These are phyloP conservation scores for Cygnus buccinator DNA, from an alignment of 2,113 vertebrate species.

Conservation along the genomic window DNA sequence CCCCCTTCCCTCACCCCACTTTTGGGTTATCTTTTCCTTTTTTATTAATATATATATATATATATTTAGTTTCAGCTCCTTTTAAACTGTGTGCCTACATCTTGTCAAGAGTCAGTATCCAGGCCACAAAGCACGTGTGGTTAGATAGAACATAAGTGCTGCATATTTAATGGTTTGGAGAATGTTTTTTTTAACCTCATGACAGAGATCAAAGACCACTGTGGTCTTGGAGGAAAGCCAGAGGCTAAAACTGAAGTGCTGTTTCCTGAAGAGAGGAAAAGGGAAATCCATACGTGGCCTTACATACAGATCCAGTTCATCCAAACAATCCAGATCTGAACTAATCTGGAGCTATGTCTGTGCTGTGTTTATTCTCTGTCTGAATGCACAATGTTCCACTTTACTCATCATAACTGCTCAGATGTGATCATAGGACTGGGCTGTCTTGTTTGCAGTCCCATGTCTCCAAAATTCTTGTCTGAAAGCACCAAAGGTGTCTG, in stretches of 20 bases:
- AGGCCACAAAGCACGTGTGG: not conserved
- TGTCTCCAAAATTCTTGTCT: not conserved
- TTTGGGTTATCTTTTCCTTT: not conserved
- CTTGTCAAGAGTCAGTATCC: not conserved
- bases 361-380: not conserved
- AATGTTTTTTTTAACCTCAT: not conserved
- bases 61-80: not conserved
- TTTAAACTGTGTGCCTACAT: not conserved
- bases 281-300: not conserved
- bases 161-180: not conserved
- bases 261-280: not conserved
- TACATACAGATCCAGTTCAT: not conserved
- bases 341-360: not conserved
- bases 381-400: not conserved
- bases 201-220: not conserved
- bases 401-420: not conserved
- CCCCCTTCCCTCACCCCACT: no score
- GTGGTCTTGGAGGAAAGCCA: not conserved
- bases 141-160: not conserved
- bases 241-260: not conserved
- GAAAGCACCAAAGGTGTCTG: not conserved
- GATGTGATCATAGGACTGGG: rapidly evolving
- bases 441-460: not conserved
- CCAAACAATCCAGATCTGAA: not conserved
- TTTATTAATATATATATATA: no score